Evolutionary conservation across 2,113 vertebrate genomes (phyloP), one percentile per base, ranked within the genome.

Genomic region (Psilopogon haemacephalus): DNA sequence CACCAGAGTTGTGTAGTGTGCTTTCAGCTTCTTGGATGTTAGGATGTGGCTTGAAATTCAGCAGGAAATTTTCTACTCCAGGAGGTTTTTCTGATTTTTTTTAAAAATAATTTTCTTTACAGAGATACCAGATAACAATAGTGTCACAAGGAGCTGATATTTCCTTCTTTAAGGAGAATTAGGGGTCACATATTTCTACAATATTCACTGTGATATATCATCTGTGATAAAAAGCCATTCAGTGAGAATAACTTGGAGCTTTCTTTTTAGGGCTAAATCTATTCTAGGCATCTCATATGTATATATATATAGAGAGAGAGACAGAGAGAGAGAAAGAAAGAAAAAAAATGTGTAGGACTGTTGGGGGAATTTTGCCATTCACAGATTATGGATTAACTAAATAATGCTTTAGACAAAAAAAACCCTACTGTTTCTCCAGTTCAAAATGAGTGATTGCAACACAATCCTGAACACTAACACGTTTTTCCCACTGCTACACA

Each of bases 101-200:
- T 77, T 20, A 65, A n/a, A n/a, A n/a, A n/a, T 63, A 64, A 58
- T 86, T 89, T 74, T 78, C 78, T 80, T 87, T 33, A 58, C 8
- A 94, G 48, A 91, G 38, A 48, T 74, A 19, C 26, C 26, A 90
- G 73, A 84, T 64, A 88, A 89, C 73, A 87, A 75, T 81, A 69
- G 8, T 72, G 82, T 86, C 65, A 68, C 72, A 89, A 94, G 26
- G 76, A 91, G 54, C 42, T 3, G 21, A 23, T 83, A 80, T 89
- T 91, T 84, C 60, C 72, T 94, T 74, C 64, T 71, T 81, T 58
- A 95, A 91, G 85, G 42, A 88, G 87, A 95, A 96, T 84, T 91
- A 68, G 30, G 18, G 69, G 65, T 95, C 87, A 95, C 46, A 72
- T 93, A 75, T 86, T 94, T 92, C 67, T 92, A 69, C 58, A 70